phyloP scores from a whole-genome alignment of 2,888 invertebrate species.

The Sussaba pulchella region DNA sequence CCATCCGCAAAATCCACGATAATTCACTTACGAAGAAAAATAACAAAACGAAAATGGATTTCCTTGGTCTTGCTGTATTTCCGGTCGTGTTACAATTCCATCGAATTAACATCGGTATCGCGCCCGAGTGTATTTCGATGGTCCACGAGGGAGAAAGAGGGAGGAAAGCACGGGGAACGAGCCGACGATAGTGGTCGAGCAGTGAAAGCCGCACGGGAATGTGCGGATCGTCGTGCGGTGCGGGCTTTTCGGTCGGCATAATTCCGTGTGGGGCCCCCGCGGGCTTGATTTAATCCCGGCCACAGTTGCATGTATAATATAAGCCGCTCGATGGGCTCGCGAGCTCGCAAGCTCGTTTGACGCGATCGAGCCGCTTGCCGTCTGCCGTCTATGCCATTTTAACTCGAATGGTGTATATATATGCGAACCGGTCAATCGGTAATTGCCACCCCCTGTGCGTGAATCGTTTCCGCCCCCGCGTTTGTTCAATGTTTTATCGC shows the following conservation, averaged over 20 bases:
- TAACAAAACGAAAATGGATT: no score
- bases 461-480: slow-evolving; percentile 46
- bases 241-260: slow-evolving; percentile 56
- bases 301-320: slow-evolving; percentile 51
- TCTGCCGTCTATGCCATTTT: slow-evolving; percentile 42
- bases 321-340: slow-evolving; percentile 42
- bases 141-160: slow-evolving; percentile 10
- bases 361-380: slow-evolving; percentile 30
- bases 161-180: slow-evolving; percentile 20
- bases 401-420: slow-evolving; percentile 29
- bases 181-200: slow-evolving; percentile 13
- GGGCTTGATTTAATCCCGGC: slow-evolving; percentile 64
- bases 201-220: slow-evolving; percentile 7
- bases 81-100: no score
- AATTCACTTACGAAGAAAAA: no score
- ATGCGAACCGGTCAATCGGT: slow-evolving; percentile 64
- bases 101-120: no score
- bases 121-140: neutral
- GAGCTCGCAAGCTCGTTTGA: slow-evolving; percentile 52
- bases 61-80: no score
- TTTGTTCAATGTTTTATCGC: slow-evolving; percentile 3
- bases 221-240: slow-evolving; percentile 3
- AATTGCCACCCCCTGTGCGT: slow-evolving; percentile 39
- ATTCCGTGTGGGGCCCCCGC: slow-evolving; percentile 39
- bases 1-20: no score